Conservation (phyloP, 1,140 invertebrate species). For the Rhizoglyphus robini region DNA sequence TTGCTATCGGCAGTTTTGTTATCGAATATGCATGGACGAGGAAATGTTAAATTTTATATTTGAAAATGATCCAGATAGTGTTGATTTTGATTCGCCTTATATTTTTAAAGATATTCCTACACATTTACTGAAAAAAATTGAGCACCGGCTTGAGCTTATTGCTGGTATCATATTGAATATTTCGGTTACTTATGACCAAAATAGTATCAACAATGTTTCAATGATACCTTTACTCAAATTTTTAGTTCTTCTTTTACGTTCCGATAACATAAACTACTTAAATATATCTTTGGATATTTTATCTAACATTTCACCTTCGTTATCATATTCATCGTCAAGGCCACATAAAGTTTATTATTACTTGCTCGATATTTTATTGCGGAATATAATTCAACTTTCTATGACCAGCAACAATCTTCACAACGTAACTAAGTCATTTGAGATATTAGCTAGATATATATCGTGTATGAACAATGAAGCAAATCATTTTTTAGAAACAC, state of each 20-base stretch:
- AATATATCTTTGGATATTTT: slow-evolving; percentile 22
- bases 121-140: not conserved
- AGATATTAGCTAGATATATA: slow-evolving; percentile 21
- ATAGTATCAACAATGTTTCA: not conserved
- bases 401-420: slow-evolving; percentile 19
- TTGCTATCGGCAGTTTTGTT: slow-evolving; percentile 16
- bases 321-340: not conserved
- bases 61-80: not conserved
- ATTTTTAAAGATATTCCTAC: not conserved
- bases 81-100: not conserved
- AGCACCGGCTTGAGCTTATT: slow-evolving; percentile 10
- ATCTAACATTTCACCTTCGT: slow-evolving; percentile 17
- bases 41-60: slow-evolving; percentile 15
- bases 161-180: slow-evolving; percentile 18
- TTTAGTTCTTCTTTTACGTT: slow-evolving; percentile 13
- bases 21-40: slow-evolving; percentile 1
- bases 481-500: slow-evolving; percentile 9
- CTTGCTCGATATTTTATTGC: slow-evolving; percentile 6
- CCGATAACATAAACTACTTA: slow-evolving; percentile 10
- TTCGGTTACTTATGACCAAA: slow-evolving; percentile 17
- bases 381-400: slow-evolving; percentile 9
- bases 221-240: slow-evolving; percentile 20
- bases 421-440: slow-evolving; percentile 16
- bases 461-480: not conserved
- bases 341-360: not conserved